Conservation (phyloP, 2,113 vertebrate species). For the Corydoras sp. region DNA sequence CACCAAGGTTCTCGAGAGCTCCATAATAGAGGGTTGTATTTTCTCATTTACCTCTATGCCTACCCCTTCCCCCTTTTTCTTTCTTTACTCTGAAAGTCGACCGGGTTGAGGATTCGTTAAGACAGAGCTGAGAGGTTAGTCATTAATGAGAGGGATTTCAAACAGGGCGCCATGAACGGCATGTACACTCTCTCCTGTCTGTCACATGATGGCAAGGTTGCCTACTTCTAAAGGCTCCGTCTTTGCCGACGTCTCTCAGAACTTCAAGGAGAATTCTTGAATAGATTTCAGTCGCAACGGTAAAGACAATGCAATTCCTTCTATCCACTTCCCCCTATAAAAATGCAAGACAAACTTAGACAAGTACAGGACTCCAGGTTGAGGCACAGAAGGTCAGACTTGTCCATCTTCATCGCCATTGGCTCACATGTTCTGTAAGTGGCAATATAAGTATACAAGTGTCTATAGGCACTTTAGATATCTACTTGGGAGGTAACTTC, state of each 20-base stretch:
- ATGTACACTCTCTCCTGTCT: constrained; percentile 27
- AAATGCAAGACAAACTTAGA: constrained; percentile 21
- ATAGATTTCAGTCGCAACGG: constrained; percentile 9
- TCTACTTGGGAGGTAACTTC: constrained; percentile 1
- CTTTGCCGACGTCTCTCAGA: constrained; percentile 35
- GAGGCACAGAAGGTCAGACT: constrained; percentile 24
- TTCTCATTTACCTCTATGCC: constrained; percentile 40
- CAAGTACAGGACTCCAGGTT: constrained; percentile 14
- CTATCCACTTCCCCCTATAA: constrained; percentile 2
- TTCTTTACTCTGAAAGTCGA: constrained; percentile 25
- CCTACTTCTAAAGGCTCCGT: constrained; percentile 35
- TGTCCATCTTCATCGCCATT: constrained; percentile 2
- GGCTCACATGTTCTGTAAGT: neutral
- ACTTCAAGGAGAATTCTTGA: constrained; percentile 48
- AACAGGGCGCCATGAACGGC: constrained; percentile 15
- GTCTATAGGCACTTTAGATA: neutral
- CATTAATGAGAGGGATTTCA: constrained; percentile 56
- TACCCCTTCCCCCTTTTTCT: constrained; percentile 3
- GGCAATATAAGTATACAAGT: neutral
- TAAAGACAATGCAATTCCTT: constrained; percentile 17
- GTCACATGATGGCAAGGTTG: constrained; percentile 37
- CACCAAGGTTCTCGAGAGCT: neutral
- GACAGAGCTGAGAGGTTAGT: constrained; percentile 47
- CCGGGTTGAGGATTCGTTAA: constrained; percentile 46
- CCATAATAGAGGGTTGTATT: constrained; percentile 32